These are phyloP conservation scores for Parasteatoda tepidariorum DNA, from an alignment of 1,140 invertebrate species.

Conservation along the genomic window DNA sequence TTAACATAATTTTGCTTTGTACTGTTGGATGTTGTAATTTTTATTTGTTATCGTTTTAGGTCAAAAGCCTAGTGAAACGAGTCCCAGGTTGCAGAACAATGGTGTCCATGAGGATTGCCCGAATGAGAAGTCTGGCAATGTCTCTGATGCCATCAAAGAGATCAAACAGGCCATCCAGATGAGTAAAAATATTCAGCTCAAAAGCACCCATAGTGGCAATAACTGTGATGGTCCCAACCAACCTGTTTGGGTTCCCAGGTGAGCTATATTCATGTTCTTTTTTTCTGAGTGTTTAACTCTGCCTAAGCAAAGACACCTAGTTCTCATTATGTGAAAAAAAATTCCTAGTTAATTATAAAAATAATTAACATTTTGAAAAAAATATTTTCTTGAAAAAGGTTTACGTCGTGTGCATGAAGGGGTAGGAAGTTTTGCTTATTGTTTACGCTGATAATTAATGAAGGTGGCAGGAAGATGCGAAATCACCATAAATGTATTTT, in stretches of 20 bases:
- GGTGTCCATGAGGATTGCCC: constrained; percentile 25
- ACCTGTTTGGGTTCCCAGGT: constrained; percentile 63
- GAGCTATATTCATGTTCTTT: neutral
- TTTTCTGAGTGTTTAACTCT: neutral
- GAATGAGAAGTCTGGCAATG: constrained; percentile 64
- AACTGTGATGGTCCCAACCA: constrained; percentile 55
- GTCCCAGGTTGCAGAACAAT: constrained; percentile 21
- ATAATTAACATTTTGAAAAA: too few relatives aligned
- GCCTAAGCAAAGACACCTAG: too few relatives aligned
- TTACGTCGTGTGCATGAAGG: too few relatives aligned
- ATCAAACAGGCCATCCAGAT: constrained; percentile 82
- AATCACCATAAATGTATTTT: too few relatives aligned
- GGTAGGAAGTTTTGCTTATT: too few relatives aligned
- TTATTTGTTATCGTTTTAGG: constrained; percentile 17
- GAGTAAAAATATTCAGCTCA: constrained; percentile 72
- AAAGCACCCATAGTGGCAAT: constrained; percentile 63
- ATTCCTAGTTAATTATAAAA: too few relatives aligned
- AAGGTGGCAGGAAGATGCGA: too few relatives aligned
- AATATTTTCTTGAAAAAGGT: too few relatives aligned
- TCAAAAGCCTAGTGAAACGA: constrained; percentile 42
- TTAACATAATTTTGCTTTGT: too few relatives aligned
- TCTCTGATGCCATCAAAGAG: constrained; percentile 84
- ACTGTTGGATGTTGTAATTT: neutral
- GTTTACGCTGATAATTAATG: too few relatives aligned
- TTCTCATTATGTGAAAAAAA: too few relatives aligned